Evolutionary conservation across 2,888 invertebrate species (phyloP).

Genomic region (Caenorhabditis sinica): DNA sequence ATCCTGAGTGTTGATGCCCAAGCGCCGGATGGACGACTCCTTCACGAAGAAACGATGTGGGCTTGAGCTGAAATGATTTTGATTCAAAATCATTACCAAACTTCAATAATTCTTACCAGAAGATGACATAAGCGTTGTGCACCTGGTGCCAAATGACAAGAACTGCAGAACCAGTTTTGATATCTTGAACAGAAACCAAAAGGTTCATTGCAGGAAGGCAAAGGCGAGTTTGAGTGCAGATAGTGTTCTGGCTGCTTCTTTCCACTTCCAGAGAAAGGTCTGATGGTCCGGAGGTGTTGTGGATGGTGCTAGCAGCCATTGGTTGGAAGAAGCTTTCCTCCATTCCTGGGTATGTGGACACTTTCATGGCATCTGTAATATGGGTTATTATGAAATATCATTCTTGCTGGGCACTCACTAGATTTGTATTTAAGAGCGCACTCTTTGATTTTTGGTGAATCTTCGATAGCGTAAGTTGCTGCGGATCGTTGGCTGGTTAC

Average conservation of each 20-base stretch:
- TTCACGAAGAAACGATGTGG: slow-evolving; percentile 79
- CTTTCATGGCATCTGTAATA: slow-evolving; percentile 23
- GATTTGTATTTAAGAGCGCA: slow-evolving; percentile 36
- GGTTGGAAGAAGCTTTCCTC: slow-evolving; percentile 58
- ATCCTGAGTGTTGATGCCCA: slow-evolving; percentile 70
- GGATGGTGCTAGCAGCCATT: slow-evolving; percentile 47
- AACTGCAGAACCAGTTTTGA: slow-evolving; percentile 79
- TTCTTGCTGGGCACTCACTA: slow-evolving; percentile 3
- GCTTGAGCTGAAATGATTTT: slow-evolving; percentile 66
- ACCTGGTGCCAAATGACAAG: slow-evolving; percentile 80
- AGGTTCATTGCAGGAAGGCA: slow-evolving; percentile 59
- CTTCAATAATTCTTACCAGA: slow-evolving; percentile 70
- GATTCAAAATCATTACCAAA: background rate
- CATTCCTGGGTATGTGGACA: slow-evolving; percentile 21
- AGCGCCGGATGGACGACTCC: slow-evolving; percentile 76
- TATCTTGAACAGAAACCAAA: slow-evolving; percentile 74
- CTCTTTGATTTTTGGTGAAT: slow-evolving; percentile 35
- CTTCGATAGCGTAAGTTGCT: slow-evolving; percentile 25
- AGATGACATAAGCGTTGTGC: slow-evolving; percentile 79
- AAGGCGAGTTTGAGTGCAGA: slow-evolving; percentile 61
- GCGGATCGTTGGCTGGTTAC: slow-evolving; percentile 2
- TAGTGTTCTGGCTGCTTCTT: slow-evolving; percentile 20
- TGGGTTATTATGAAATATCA: background rate
- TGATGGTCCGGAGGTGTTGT: background rate
- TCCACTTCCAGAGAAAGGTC: slow-evolving; percentile 37